Conservation (phyloP, 2,797 vertebrate species). For the Jordanella pulchra region DNA sequence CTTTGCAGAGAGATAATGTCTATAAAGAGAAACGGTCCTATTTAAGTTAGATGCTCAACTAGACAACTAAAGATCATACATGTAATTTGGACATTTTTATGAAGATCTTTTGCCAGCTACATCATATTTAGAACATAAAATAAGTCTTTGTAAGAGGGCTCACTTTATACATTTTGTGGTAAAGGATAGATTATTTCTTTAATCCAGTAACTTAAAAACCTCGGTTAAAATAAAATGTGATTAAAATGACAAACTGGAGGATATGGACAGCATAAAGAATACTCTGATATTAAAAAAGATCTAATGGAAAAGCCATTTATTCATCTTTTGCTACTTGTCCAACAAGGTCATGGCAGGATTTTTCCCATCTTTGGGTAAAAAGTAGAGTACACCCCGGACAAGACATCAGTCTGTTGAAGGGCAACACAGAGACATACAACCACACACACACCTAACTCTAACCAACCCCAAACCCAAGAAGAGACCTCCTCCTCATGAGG, state of each 20-base stretch:
- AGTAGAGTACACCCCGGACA: too few species aligned
- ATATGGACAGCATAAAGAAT: not conserved
- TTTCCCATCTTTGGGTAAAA: too few species aligned
- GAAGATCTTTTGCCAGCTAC: not conserved
- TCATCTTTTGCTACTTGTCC: too few species aligned
- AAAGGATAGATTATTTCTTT: too few species aligned
- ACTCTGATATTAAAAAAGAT: not conserved
- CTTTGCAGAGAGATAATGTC: conserved; percentile 57
- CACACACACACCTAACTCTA: too few species aligned
- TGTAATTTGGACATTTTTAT: not conserved
- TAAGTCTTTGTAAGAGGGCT: not conserved
- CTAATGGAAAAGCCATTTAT: not conserved
- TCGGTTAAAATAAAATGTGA: not conserved
- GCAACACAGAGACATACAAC: too few species aligned
- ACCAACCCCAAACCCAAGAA: too few species aligned
- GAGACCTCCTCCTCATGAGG: too few species aligned
- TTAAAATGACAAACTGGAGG: not conserved
- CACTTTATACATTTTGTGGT: too few species aligned
- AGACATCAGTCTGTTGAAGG: too few species aligned
- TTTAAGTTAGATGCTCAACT: conserved; percentile 9
- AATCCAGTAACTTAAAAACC: too few species aligned
- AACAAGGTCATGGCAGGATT: too few species aligned
- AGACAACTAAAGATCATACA: not conserved
- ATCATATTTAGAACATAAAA: not conserved
- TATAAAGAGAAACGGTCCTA: conserved; percentile 44